These are phyloP conservation scores for Metallyticus violacea DNA, from an alignment of 2,888 invertebrate species.

Conservation along the genomic window DNA sequence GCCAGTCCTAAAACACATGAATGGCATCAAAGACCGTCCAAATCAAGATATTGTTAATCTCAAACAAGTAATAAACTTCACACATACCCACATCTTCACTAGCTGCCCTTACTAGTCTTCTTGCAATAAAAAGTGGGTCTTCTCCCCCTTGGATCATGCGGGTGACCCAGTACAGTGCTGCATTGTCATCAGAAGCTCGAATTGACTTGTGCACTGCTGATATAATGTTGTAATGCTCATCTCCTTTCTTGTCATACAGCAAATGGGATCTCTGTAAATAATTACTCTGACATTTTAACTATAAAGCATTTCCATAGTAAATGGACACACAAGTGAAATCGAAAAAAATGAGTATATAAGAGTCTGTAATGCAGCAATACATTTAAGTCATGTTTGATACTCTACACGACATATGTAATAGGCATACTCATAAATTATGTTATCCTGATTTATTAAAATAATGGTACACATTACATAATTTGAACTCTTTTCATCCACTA, in stretches of 20 bases:
- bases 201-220: constrained; percentile 83
- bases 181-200: constrained; percentile 75
- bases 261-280: constrained; percentile 66
- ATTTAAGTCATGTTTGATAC: no score
- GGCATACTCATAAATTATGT: no score
- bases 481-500: no score
- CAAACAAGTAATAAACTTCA: background rate
- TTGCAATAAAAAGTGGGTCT: constrained; percentile 73
- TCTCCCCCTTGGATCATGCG: constrained; percentile 78
- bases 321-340: no score
- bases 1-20: constrained; percentile 55
- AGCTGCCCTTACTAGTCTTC: constrained; percentile 70
- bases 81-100: constrained; percentile 72
- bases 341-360: no score
- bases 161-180: constrained; percentile 78
- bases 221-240: constrained; percentile 79
- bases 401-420: no score
- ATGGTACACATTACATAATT: no score
- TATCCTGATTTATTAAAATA: no score
- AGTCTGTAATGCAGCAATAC: no score
- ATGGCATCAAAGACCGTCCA: no score
- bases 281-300: no score
- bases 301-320: no score
- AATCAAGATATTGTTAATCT: background rate
- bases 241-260: constrained; percentile 74